Evolutionary conservation across 1,140 invertebrate species (phyloP).

Genomic region (Latrodectus geometricus): DNA sequence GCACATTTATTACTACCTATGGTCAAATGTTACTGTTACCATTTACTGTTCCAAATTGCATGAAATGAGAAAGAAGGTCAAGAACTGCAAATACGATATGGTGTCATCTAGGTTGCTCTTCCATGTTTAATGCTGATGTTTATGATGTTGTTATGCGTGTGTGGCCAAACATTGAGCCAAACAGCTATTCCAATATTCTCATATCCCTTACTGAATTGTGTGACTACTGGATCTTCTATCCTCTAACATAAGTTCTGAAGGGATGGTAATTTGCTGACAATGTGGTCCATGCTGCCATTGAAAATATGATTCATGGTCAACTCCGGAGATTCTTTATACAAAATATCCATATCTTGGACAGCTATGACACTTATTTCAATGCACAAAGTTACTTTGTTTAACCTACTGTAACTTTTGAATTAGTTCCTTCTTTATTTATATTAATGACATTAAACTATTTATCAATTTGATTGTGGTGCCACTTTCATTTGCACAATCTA

Average conservation of each 20-base stretch:
- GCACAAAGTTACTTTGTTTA: neutral
- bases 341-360: neutral
- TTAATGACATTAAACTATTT: slow-evolving; percentile 12
- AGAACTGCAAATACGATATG: neutral
- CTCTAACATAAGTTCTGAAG: too few relatives aligned
- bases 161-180: too few relatives aligned
- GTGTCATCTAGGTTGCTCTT: too few relatives aligned
- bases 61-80: neutral
- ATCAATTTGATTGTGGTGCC: neutral
- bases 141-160: too few relatives aligned
- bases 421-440: neutral
- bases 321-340: neutral
- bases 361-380: neutral
- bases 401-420: neutral
- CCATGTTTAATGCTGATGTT: too few relatives aligned
- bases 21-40: neutral
- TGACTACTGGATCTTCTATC: too few relatives aligned
- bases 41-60: neutral
- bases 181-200: neutral
- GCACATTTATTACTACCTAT: too few relatives aligned
- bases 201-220: neutral
- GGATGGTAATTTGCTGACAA: neutral
- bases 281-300: neutral
- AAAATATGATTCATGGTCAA: neutral
- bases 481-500: slow-evolving; percentile 12